Evolutionary conservation across 2,888 invertebrate genomes (phyloP), one percentile per base, ranked within the genome.

Genomic region (Linnaemya tessellans): DNA sequence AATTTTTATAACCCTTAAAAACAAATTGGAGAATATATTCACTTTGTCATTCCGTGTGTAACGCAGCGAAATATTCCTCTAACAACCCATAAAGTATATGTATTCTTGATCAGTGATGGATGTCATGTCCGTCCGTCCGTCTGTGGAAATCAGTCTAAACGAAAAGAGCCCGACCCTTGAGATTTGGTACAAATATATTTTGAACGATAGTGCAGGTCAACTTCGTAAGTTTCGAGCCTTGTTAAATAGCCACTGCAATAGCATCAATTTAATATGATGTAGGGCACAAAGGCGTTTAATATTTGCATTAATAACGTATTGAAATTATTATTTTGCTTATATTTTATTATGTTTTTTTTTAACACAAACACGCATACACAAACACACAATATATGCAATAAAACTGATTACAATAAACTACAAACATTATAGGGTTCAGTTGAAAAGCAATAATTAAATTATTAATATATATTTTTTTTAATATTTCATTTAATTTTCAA

Each of bases 271-370:
- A 22, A 13, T 2, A 13, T 13, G 11, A 22, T 11, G 43, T 64
- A 43, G 22, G 15, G 15, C 43, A 64, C 22, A 22, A 64, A 62
- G 43, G 25, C 38, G 9, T 9, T 41, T 15, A 13, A 51, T 38
- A 70, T 70, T 70, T 56, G 56, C 41, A 70, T 70, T 70, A 41
- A 56, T 43, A 43, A 43, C 43, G 25, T 41, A 70, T 65, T 65
- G 46, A 43, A 65, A 65, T 10, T 65, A 43, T 5, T 58, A n/a
- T 58, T 58, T 58, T 58, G 15, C 15, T 56, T 1, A n/a, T n/a
- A 56, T n/a, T 43, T 38, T 10, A 25, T 30, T 30, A 25, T 1
- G 18, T 18, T 20, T 20, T 51, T 51, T 22, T 51, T 3, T 4
- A 54, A 41, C 41, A 13, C 13, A 41, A 10, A 41, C 38, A 38